Evolutionary conservation across 2,797 vertebrate genomes (phyloP).

Genomic region (Acipenser oxyrinchus): DNA sequence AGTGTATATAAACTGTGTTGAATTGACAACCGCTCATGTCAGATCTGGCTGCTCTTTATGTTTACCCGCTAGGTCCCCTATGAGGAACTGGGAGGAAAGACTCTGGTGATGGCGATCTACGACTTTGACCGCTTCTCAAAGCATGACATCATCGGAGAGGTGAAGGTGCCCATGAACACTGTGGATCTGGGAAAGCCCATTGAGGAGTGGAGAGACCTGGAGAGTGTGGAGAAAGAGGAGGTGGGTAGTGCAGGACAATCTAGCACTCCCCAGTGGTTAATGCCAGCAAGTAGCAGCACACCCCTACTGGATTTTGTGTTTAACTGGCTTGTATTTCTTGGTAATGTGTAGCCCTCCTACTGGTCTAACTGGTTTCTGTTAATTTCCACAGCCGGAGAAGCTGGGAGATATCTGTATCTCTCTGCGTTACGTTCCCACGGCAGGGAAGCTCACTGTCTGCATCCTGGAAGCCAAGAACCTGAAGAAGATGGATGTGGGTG

Average conservation of each 20-base stretch:
- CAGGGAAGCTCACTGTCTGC: conserved; percentile 93
- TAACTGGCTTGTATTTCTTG: too few relatives aligned
- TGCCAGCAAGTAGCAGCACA: background rate
- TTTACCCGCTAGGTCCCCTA: conserved; percentile 75
- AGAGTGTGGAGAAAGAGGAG: conserved; percentile 94
- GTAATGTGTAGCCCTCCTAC: too few relatives aligned
- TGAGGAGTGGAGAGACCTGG: conserved; percentile 90
- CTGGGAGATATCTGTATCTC: conserved; percentile 96
- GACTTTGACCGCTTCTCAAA: conserved; percentile 98
- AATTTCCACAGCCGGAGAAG: conserved; percentile 78
- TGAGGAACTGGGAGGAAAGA: conserved; percentile 91
- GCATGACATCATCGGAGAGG: conserved; percentile 90
- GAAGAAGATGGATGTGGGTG: conserved; percentile 98
- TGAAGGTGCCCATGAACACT: conserved; percentile 90
- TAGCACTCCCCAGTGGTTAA: background rate
- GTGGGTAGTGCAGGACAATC: conserved; percentile 39
- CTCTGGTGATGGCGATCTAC: conserved; percentile 88
- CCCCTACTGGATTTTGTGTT: too few relatives aligned
- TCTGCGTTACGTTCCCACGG: conserved; percentile 90
- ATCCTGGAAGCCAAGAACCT: conserved; percentile 97
- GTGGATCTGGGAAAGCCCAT: conserved; percentile 91
- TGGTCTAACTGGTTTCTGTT: background rate
- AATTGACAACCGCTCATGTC: too few relatives aligned
- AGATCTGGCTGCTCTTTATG: conserved; percentile 3
- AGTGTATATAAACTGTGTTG: too few relatives aligned